phyloP scores from a whole-genome alignment of 1,140 invertebrate genomes.

The Philotrypesis tridentata region DNA sequence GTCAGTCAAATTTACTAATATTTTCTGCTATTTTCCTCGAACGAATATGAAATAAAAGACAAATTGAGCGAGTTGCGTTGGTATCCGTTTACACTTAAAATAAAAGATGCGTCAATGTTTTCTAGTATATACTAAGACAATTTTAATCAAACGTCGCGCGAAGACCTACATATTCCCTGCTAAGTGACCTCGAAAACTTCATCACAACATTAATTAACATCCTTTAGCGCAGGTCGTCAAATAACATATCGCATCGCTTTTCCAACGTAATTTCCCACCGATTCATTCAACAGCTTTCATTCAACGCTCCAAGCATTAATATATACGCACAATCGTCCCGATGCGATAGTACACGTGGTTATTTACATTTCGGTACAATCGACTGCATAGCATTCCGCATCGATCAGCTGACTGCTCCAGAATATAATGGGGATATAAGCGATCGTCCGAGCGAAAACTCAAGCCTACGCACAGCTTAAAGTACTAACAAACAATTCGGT shows the following conservation, averaged over 20 bases:
- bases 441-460: not conserved
- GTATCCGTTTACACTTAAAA: too few species aligned
- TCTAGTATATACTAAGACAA: too few species aligned
- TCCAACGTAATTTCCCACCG: too few species aligned
- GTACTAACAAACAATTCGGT: not conserved
- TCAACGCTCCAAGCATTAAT: not conserved
- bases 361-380: not conserved
- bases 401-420: not conserved
- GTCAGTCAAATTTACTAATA: too few species aligned
- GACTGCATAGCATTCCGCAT: not conserved
- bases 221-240: not conserved
- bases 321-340: not conserved
- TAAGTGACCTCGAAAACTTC: not conserved
- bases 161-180: not conserved
- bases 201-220: not conserved
- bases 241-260: not conserved
- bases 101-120: too few species aligned
- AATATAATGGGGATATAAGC: not conserved
- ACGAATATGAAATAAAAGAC: too few species aligned
- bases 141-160: too few species aligned
- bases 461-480: too few species aligned
- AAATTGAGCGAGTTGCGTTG: too few species aligned
- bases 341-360: not conserved
- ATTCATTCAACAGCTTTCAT: not conserved
- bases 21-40: too few species aligned